Percentiles rank a stretch among this genome's conserved stretches.
Evolutionary conservation across 2,797 vertebrate genomes (phyloP).

Genomic region (Siniperca scherzeri): DNA sequence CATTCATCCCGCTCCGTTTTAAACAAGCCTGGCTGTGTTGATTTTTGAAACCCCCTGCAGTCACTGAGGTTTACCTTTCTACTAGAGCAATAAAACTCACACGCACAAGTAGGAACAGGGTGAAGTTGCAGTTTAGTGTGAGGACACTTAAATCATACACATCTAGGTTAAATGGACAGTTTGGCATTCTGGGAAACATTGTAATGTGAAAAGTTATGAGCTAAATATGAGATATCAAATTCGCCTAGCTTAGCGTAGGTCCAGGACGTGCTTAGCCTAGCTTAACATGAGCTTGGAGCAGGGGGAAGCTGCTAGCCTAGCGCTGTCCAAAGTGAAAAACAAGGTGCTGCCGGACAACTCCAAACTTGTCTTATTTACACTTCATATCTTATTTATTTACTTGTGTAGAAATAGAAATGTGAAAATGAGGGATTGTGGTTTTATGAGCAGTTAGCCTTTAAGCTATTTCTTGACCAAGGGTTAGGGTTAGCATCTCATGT

Average conservation of each 20-base stretch:
- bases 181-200: background rate
- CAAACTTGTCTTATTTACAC: slow-evolving; percentile 36
- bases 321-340: background rate
- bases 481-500: background rate
- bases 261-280: background rate
- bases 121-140: slow-evolving; percentile 10
- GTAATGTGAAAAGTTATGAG: slow-evolving; percentile 1
- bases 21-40: slow-evolving; percentile 76
- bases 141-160: slow-evolving; percentile 21
- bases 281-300: background rate
- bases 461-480: slow-evolving; percentile 35
- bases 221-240: slow-evolving; percentile 8
- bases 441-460: slow-evolving; percentile 3
- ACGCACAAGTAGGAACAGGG: slow-evolving; percentile 1
- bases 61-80: slow-evolving; percentile 63
- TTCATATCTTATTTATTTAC: slow-evolving; percentile 50
- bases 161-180: background rate
- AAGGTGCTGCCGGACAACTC: slow-evolving; percentile 4
- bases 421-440: slow-evolving; percentile 37
- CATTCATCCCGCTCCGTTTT: slow-evolving; percentile 62
- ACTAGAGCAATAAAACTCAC: slow-evolving; percentile 52
- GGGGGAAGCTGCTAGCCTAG: background rate
- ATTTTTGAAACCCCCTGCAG: slow-evolving; percentile 40
- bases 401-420: slow-evolving; percentile 52
- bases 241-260: background rate